Base-by-base conservation (phyloP, 2,113 vertebrate species). In the Osmerus eperlanus region DNA sequence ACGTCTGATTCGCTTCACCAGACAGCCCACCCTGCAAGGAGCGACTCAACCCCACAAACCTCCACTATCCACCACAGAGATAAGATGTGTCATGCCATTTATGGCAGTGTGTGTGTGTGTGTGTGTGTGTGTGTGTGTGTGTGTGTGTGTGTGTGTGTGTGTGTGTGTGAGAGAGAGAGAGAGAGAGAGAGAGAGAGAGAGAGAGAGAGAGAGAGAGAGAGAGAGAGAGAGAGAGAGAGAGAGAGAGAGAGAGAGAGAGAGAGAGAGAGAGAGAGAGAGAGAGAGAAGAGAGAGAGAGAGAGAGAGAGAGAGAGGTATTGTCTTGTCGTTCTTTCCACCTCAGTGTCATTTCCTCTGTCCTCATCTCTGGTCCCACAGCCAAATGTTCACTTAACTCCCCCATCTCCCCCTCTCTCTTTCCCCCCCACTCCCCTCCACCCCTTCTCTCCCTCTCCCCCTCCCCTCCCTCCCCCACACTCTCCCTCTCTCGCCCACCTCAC, bases 341-440 rank as follows among this genome's bases (percentile, higher is more conserved):
- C 71, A 73, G 73, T 78, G 78, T 79, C 71, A 75, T 56, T 19
- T 66, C 71, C 75, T 69, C 56, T 6, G 32, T 56, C 53, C 19
- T 79, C 63, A 59, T 77, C 59, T 47, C 29, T 32, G 29, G 29
- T 32, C 29, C 77, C 61, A 63, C 36, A 64, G 72, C 78, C 69
- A 80, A 83, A 69, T 78, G 81, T 83, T 79, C 78, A 74, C 83
- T 85, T 86, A 84, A 86, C 79, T 78, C 72, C 70, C 67, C 73
- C 67, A 23, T 23, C 23, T 23, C 23, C 23, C 23, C 23, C 23
- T 23, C 23, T 23, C 23, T 23, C 23, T 23, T 23, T 23, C 23
- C 23, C 23, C 23, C 23, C 23, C 23, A 23, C 23, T 23, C 23
- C 23, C 23, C 23, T 23, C 23, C 23, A 23, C 23, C 23, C 23